These are phyloP conservation scores for Donacobius atricapilla DNA, from an alignment of 2,113 vertebrate genomes.

Conservation along the genomic window DNA sequence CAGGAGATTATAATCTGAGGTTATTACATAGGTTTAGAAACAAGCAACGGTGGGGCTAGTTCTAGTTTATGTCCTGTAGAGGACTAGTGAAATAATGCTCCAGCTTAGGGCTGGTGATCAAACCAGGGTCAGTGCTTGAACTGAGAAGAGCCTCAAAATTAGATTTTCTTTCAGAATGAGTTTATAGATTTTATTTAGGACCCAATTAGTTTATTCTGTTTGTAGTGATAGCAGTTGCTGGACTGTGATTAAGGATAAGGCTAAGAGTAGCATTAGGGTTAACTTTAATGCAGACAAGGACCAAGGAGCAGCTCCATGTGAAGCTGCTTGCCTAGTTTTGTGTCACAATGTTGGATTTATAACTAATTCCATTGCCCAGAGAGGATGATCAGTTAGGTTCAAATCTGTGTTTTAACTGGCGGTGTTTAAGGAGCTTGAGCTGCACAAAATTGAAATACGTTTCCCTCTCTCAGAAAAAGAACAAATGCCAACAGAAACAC, in stretches of 20 bases:
- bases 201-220: neutral
- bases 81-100: neutral
- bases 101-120: neutral
- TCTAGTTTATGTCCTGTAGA: neutral
- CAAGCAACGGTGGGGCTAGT: neutral
- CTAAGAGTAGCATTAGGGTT: neutral
- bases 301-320: neutral
- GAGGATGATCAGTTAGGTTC: neutral
- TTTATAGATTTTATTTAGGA: neutral
- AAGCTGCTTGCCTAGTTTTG: neutral
- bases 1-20: neutral
- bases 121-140: neutral
- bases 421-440: neutral
- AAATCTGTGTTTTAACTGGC: conserved; percentile 21
- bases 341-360: neutral
- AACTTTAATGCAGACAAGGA: neutral
- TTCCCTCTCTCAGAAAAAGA: neutral
- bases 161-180: neutral
- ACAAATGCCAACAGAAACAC: conserved; percentile 16
- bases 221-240: neutral
- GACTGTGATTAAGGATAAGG: neutral
- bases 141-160: neutral
- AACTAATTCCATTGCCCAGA: neutral
- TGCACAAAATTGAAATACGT: neutral
- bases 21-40: neutral